These are phyloP conservation scores for Acrocephalus arundinaceus DNA, from an alignment of 2,113 vertebrate species.

Conservation along the genomic window DNA sequence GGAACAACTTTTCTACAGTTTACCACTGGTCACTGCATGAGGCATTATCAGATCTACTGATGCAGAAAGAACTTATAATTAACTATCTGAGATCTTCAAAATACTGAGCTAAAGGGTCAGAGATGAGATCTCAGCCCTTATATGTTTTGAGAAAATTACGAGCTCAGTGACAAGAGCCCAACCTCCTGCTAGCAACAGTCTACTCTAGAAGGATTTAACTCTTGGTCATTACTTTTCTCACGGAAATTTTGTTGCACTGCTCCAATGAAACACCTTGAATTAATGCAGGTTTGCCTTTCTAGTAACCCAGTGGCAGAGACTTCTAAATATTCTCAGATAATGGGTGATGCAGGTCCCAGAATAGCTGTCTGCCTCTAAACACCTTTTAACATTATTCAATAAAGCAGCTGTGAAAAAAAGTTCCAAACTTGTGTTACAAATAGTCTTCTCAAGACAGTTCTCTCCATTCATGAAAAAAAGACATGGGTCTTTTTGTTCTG, in stretches of 20 bases:
- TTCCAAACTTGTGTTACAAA: neutral
- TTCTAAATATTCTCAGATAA: neutral
- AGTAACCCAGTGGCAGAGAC: neutral
- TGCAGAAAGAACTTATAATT: constrained; percentile 31
- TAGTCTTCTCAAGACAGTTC: neutral
- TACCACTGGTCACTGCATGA: neutral
- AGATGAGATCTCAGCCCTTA: neutral
- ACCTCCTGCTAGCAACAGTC: neutral
- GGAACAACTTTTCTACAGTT: neutral
- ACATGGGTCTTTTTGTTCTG: neutral
- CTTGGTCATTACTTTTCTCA: neutral
- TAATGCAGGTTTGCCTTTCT: neutral
- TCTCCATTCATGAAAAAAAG: neutral
- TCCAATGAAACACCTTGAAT: neutral
- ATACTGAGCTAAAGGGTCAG: neutral
- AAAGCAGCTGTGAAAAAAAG: neutral
- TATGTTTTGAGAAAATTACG: neutral
- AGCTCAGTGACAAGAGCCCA: neutral
- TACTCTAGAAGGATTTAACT: neutral
- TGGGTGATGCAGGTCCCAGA: neutral
- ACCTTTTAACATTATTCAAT: neutral
- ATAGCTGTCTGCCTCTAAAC: neutral
- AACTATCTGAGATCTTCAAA: constrained; percentile 4
- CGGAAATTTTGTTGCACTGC: neutral
- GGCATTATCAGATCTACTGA: neutral